Base-by-base conservation (phyloP, 2,113 vertebrate genomes). In the Rhynchopsitta pachyrhyncha region DNA sequence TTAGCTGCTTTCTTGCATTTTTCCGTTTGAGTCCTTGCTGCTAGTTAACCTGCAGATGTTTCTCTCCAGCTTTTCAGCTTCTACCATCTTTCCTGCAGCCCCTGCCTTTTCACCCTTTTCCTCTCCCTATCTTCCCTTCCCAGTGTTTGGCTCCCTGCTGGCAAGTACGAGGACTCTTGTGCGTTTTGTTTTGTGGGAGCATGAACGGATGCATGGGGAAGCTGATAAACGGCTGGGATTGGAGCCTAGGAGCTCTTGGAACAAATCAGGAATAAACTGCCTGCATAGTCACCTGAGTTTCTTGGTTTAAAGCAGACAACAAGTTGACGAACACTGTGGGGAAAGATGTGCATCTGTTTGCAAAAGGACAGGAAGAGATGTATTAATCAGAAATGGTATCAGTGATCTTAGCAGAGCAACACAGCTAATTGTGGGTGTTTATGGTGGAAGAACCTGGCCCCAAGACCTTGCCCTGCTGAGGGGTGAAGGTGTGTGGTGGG, bases 281-380 rank as follows among this genome's bases (percentile, higher is more conserved):
- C 23, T 31, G 22, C 22, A 8, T 31, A 41, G 57, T 8, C 3
- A 0, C 53, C 28, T 77, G n/a, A 27, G 33, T 59, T 59, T 50
- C 39, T 57, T 14, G 10, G 20, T 76, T 84, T 64, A 57, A 69
- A 50, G 66, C 28, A n/a, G 55, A 47, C 17, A 22, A 25, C 4
- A 6, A 37, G 16, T 0, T 57, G 27, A 41, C 5, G 23, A 69
- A 23, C 0, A 0, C 4, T 6, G 14, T n/a, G 46, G 52, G 59
- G 62, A 33, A 55, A 28, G 44, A 17, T 0, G 4, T 50, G 6
- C 22, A 22, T 62, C 60, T 49, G 17, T 57, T 74, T 31, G 50
- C 19, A 59, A 11, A 68, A 35, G 20, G 17, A 31, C 44, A 13
- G 11, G 33, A 57, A n/a, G 29, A 52, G 41, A 14, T 10, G 9